Base-by-base conservation (phyloP, 2,888 invertebrate genomes). In the Amphipoea lucens region DNA sequence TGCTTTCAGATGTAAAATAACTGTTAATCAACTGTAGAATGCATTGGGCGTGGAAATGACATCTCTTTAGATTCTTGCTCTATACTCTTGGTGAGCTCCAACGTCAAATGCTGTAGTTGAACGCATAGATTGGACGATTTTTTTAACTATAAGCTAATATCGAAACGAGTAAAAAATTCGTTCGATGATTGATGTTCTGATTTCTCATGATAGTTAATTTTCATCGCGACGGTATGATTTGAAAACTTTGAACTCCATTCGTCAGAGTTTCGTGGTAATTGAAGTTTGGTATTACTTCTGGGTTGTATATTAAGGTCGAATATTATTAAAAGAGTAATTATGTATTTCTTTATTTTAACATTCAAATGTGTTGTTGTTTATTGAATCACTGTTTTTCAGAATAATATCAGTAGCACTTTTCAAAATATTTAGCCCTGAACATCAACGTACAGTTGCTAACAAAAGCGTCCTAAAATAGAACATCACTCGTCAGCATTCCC, bases 101-200 rank as follows among this genome's bases (percentile, higher is more conserved):
- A 79, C 60, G 78, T 81, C 78, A 67, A 73, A 65, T 68, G 79
- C 63, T 79, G 65, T 72, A 65, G 74, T 72, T 42, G 23, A 82
- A 73, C 78, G 12, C 45, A 76, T 72, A 81, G 63, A 81, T 85
- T 67, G 40, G 69, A 57, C 14, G 57, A 29, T 42, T 42, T 4
- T 12, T 76, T 79, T 84, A 73, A 82, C 60, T 62, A 20, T 40
- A 71, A 81, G 72, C 68, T 86, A 68, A 62, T 69, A 69, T 78
- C 83, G 42, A 36, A 78, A 57, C 48, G 67, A 79, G 17, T 48
- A 72, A 68, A 68, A 68, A 65, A 73, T 17, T 60, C 60, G 48
- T 70, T 63, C 63, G 17, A 68, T 78, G 73, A 78, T 85, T 65
- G 77, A 82, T 82, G 63, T 60, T 60, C 66, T 14, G 12, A 83